Evolutionary conservation across 1,140 invertebrate genomes (phyloP).

Genomic region (Stenopsyche tienmushanensis): DNA sequence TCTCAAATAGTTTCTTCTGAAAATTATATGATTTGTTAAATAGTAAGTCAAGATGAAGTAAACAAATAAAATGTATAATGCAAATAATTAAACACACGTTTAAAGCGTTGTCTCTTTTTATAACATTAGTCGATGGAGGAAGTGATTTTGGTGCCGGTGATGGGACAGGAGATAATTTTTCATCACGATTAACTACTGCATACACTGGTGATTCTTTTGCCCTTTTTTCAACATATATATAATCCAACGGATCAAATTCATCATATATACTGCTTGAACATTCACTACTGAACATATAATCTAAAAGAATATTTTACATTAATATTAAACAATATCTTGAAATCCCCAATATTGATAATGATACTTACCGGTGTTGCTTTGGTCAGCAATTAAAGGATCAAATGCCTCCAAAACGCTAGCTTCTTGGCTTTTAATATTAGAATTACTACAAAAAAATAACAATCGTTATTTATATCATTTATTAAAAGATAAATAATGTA

Average conservation of each 20-base stretch:
- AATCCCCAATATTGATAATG: too few relatives aligned
- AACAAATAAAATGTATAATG: slow-evolving; percentile 1
- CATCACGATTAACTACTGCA: slow-evolving; percentile 68
- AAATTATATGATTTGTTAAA: slow-evolving; percentile 43
- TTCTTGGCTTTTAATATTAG: slow-evolving; percentile 63
- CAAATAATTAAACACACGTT: slow-evolving; percentile 30
- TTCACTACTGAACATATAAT: slow-evolving; percentile 56
- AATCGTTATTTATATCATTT: not conserved
- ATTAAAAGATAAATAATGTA: slow-evolving; percentile 3
- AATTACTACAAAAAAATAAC: slow-evolving; percentile 43
- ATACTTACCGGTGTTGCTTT: slow-evolving; percentile 51
- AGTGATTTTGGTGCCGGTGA: slow-evolving; percentile 59
- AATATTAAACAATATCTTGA: slow-evolving; percentile 18
- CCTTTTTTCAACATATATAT: slow-evolving; percentile 74
- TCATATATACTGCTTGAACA: slow-evolving; percentile 75
- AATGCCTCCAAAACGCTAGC: slow-evolving; percentile 82
- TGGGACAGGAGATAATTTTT: slow-evolving; percentile 60
- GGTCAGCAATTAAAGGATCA: slow-evolving; percentile 71
- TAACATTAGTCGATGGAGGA: slow-evolving; percentile 46
- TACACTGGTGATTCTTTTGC: slow-evolving; percentile 77
- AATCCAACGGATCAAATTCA: slow-evolving; percentile 84
- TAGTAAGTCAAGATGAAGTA: not conserved
- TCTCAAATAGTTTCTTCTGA: slow-evolving; percentile 68
- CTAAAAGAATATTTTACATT: slow-evolving; percentile 42
- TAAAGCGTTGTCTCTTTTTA: slow-evolving; percentile 49